Evolutionary conservation across 2,113 vertebrate genomes (phyloP).

Genomic region (Bubo bubo): DNA sequence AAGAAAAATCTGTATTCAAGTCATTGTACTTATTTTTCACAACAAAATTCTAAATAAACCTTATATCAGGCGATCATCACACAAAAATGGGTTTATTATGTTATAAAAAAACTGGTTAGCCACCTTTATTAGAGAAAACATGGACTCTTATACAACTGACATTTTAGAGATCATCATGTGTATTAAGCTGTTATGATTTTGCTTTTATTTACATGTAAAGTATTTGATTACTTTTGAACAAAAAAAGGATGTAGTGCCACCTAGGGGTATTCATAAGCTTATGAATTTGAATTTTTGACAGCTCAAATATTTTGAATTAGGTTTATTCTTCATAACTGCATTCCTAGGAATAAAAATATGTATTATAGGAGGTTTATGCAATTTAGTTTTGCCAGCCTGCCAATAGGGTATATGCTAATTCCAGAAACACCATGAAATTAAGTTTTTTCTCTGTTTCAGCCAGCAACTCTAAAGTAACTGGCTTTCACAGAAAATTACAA

Average conservation of each 20-base stretch:
- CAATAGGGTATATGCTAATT: neutral
- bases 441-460: neutral
- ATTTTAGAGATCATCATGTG: neutral
- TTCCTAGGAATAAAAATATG: neutral
- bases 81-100: neutral
- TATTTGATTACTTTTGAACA: neutral
- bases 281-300: conserved; percentile 7
- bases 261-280: conserved; percentile 32
- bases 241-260: conserved; percentile 43
- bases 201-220: neutral
- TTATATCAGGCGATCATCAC: neutral
- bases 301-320: neutral
- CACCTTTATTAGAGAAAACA: neutral
- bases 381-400: neutral
- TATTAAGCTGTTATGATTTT: neutral
- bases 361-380: neutral
- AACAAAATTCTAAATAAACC: neutral
- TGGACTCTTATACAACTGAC: neutral
- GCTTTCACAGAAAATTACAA: neutral
- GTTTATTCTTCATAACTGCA: neutral
- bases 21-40: neutral
- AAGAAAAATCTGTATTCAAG: neutral
- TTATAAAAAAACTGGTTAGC: neutral
- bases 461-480: neutral
- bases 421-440: neutral